Conservation (phyloP, 2,888 invertebrate genomes). For the Rhagonycha lutea region DNA sequence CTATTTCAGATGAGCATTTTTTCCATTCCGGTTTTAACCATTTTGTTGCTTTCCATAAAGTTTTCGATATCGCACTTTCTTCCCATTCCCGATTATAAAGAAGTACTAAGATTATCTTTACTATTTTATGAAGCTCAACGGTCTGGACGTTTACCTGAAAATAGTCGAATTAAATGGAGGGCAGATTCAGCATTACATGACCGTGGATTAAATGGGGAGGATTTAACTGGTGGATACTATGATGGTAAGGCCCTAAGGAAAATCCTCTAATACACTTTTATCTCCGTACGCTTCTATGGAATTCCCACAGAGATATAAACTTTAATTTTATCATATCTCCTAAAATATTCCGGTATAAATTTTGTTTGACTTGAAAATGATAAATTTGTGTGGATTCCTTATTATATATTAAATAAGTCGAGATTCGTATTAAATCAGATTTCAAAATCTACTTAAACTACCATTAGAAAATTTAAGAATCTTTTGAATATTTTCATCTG, state of each 20-base stretch:
- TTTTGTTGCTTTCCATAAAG: conserved; percentile 2
- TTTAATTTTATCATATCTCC: background rate
- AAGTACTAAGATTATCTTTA: conserved; percentile 57
- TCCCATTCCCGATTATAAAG: conserved; percentile 50
- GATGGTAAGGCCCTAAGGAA: conserved; percentile 56
- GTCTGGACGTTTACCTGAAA: conserved; percentile 57
- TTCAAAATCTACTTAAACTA: too few species aligned
- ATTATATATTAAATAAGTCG: too few species aligned
- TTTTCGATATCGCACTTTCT: background rate
- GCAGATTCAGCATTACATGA: conserved; percentile 60
- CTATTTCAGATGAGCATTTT: conserved; percentile 14
- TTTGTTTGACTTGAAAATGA: background rate
- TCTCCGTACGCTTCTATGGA: background rate
- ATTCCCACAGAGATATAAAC: background rate
- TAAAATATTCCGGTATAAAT: background rate
- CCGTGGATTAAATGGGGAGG: conserved; percentile 56
- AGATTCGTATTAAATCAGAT: too few species aligned
- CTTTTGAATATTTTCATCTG: background rate
- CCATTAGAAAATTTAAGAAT: background rate
- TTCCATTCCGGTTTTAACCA: background rate
- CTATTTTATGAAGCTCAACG: conserved; percentile 63
- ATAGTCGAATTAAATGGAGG: conserved; percentile 59
- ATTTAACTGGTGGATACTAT: conserved; percentile 62
- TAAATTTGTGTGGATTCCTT: too few species aligned
- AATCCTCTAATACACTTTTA: background rate